Evolutionary conservation across 2,888 invertebrate genomes (phyloP).

Genomic region (Gymnocheta viridis): DNA sequence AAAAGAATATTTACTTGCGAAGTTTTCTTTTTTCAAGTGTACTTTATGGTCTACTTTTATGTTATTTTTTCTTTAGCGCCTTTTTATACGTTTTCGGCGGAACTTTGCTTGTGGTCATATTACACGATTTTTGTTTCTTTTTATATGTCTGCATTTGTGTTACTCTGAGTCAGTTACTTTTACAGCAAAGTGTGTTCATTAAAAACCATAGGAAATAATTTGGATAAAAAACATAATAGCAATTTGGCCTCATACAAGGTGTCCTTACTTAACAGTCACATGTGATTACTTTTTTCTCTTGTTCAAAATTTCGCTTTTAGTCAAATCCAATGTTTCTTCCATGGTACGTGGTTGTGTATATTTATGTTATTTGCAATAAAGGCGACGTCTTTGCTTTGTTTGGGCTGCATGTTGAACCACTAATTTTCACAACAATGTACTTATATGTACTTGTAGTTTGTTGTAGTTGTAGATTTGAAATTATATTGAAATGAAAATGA

Average conservation of each 20-base stretch:
- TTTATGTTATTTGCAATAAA: neutral
- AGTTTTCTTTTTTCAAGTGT: slow-evolving; percentile 16
- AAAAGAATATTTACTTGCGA: neutral
- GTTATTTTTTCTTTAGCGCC: neutral
- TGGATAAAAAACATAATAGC: neutral
- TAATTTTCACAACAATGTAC: neutral
- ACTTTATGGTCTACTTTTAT: slow-evolving; percentile 11
- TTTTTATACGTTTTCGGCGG: slow-evolving; percentile 31
- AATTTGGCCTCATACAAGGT: neutral
- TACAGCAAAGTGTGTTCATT: neutral
- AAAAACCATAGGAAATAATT: neutral
- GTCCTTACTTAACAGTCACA: neutral
- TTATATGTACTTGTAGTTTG: neutral
- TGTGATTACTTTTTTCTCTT: neutral
- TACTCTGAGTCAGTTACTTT: neutral
- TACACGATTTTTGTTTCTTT: slow-evolving; percentile 23
- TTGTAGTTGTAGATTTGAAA: neutral
- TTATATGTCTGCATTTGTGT: neutral
- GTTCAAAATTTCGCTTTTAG: neutral
- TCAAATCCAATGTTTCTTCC: neutral
- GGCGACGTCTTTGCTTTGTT: neutral
- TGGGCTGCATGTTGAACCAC: neutral
- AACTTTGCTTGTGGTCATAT: slow-evolving; percentile 61
- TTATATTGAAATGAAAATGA: neutral
- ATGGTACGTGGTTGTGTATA: neutral